Base-by-base conservation (phyloP, 2,113 vertebrate genomes). In the Trogon melanurus region DNA sequence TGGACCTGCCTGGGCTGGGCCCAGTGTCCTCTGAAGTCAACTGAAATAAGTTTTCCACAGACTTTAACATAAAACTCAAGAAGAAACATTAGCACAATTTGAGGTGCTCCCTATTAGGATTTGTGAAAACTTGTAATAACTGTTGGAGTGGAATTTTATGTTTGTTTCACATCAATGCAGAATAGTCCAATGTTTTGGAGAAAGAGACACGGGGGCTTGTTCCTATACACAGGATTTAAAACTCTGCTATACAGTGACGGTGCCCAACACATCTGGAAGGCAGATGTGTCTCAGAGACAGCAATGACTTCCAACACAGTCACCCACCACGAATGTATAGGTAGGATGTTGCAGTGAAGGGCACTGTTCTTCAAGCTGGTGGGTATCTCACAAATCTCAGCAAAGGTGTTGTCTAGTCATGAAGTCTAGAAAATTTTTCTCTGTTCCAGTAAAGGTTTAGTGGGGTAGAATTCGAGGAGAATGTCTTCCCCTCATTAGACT, bases 401-500 rank as follows among this genome's bases (percentile, higher is more conserved):
- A 57, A 44, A 69, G 32, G 8, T 51, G 27, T 1, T 20, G 18
- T 36, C 15, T 61, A 27, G 26, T 19, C 0, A 0, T 26, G 23
- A 67, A 38, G 16, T 32, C 47, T 1, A 57, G 20, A 45, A 91
- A 36, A 15, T 13, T 22, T 41, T 45, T 27, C 11, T 38, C 32
- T 64, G 20, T 44, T 83, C 44, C 44, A 67, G n/a, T 14, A 67
- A 32, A 79, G 50, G 29, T 54, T 53, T 70, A 26, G 22, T 45
- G 50, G 47, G 41, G 30, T 6, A 54, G 50, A 65, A 71, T n/a
- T 56, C 47, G 45, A 85, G 66, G 38, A 38, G 3, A 54, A 36
- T 3, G 1, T 44, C 45, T 74, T 44, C 26, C 21, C 36, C 32
- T 56, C 26, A 12, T 44, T 32, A 44, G 34, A 36, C 29, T 36